Base-by-base conservation (phyloP, 2,888 invertebrate genomes). In the Rotaria magnacalcarata region DNA sequence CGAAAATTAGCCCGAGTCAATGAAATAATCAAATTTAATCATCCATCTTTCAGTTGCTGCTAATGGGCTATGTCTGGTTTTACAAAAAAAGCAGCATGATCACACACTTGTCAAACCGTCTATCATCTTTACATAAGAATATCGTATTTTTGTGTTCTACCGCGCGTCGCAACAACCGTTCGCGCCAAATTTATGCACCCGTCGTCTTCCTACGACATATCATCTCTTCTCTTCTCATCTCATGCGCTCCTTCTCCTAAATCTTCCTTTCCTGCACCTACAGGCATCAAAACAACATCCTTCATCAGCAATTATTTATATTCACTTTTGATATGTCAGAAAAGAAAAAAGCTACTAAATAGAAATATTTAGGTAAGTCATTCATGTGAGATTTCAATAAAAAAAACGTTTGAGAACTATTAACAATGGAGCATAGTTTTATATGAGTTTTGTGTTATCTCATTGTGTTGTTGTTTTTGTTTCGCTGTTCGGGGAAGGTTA, bases 171-270 rank as follows among this genome's bases (percentile, higher is more conserved):
- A 67, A 67, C 67, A 67, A 67, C 67, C 67, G 67, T 34, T 19
- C 67, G 34, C 67, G 34, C 16, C 67, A 16, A 67, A 67, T 67
- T 67, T 11, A 34, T 34, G 27, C 67, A 27, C 67, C 67, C 67
- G 67, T 67, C 67, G 67, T 67, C 67, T 67, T 67, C 67, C 67
- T 67, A 67, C 67, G 67, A 67, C 67, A 67, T 67, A 27, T 67
- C 67, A 67, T 67, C 27, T 67, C 67, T 24, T 67, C 67, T 67
- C 67, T 34, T 67, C 67, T 67, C 67, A 27, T 60, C 67, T 67
- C 67, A 34, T 67, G 67, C 67, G 67, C 67, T 67, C 67, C 67
- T 67, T 67, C 67, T 67, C 67, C 67, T 67, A 67, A 34, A 67
- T 67, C 67, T 67, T 67, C 67, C 67, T 67, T 34, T 67, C 27